Base-by-base conservation (phyloP, 2,797 vertebrate genomes). In the Falco peregrinus region DNA sequence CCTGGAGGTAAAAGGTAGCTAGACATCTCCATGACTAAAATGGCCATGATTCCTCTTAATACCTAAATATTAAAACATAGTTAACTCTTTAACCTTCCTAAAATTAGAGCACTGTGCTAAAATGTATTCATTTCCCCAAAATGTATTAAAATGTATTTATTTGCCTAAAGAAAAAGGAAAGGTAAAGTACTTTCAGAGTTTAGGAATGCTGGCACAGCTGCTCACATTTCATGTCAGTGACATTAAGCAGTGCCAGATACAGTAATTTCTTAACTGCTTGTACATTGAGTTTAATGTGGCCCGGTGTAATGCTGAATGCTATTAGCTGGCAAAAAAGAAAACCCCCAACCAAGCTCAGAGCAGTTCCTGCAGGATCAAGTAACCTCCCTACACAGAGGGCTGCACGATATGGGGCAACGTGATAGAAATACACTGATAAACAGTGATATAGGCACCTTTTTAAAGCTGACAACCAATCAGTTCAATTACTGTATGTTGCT, bases 181-280 rank as follows among this genome's bases (percentile, higher is more conserved):
- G 88, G 87, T 89, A 95, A 93, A 90, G 92, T 79, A 80, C 91
- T 95, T 92, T 70, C 41, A 87, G 91, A 91, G 63, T 95, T 93
- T 61, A 93, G 68, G 61, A 95, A 85, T 91, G 67, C 77, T 95
- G 92, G 86, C 68, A 96, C 63, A 45, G 87, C 51, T 93, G 87
- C 93, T 97, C 39, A 54, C 76, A 54, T 95, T 85, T 95, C 95
- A 91, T 53, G 41, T 84, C 67, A 93, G 39, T 93, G 78, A 85
- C 84, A 94, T 96, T 97, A 89, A 95, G 63, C 94, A 97, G 95
- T 87, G 93, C 95, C 88, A 97, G 87, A 96, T 93, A 94, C 83
- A 88, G 92, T 94, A 79, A 92, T 95, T 96, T 73, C 94, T 91
- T 96, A 95, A 95, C 92, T 95, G 84, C 85, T 92, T 91, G 84